A percentile compares a stretch with the other conserved stretches of the same genome.
These are phyloP conservation scores for Deroplatys truncata DNA, from an alignment of 2,888 invertebrate genomes.

Conservation along the genomic window DNA sequence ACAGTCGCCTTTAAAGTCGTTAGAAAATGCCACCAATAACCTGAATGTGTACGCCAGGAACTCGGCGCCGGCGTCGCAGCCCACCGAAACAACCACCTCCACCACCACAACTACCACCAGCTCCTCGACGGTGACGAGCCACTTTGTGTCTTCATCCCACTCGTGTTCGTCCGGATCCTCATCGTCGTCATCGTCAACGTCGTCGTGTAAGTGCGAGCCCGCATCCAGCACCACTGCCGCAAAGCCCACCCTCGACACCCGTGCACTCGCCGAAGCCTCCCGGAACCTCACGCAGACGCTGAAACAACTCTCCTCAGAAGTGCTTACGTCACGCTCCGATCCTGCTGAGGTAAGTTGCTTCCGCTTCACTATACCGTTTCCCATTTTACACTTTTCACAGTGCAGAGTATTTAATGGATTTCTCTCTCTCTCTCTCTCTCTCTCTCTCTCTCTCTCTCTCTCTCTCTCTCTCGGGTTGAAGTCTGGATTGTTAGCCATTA, in stretches of 20 bases:
- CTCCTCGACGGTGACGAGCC: neutral
- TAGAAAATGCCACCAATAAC: slow-evolving; percentile 18
- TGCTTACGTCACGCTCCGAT: slow-evolving; percentile 59
- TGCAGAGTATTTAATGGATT: too few species aligned
- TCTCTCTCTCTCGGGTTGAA: too few species aligned
- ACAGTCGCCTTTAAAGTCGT: slow-evolving; percentile 19
- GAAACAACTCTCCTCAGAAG: slow-evolving; percentile 84
- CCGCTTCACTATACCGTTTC: too few species aligned
- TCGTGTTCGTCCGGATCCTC: neutral
- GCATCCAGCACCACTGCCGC: slow-evolving; percentile 33
- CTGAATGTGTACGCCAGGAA: neutral
- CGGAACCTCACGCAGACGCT: slow-evolving; percentile 88
- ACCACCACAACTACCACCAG: neutral
- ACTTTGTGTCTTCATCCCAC: neutral
- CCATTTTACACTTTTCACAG: too few species aligned
- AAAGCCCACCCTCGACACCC: slow-evolving; percentile 57
- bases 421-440: too few species aligned
- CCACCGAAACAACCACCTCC: neutral
- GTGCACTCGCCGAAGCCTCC: slow-evolving; percentile 82
- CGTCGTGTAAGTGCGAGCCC: slow-evolving; percentile 28
- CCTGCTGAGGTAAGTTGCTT: slow-evolving; percentile 25
- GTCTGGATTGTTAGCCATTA: too few species aligned
- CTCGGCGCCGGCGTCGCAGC: slow-evolving; percentile 2
- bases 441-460: too few species aligned
- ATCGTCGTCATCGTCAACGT: slow-evolving; percentile 15